phyloP scores from a whole-genome alignment of 2,797 vertebrate species.

The Sardinella longiceps region DNA sequence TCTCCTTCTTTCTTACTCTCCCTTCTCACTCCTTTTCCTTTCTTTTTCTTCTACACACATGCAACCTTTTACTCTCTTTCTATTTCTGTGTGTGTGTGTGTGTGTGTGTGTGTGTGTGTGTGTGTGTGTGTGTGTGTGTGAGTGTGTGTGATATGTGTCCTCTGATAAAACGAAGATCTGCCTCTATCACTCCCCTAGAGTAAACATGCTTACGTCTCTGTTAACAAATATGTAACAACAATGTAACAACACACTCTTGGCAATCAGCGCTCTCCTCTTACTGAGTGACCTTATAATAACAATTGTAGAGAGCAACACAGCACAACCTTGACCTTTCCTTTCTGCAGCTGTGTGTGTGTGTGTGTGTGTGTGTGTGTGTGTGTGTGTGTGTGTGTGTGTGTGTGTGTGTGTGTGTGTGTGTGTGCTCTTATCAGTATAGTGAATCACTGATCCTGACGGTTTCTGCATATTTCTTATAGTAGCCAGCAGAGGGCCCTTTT shows the following conservation, averaged over 20 bases:
- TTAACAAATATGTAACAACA: conserved; percentile 10
- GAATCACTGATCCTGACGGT: background rate
- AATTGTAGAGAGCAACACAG: too few relatives aligned
- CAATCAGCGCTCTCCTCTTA: background rate
- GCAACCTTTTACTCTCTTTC: background rate
- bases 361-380: conserved; percentile 41
- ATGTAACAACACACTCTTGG: background rate
- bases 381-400: conserved; percentile 31
- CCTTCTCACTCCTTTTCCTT: background rate
- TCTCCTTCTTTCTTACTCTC: background rate
- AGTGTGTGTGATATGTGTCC: too few relatives aligned
- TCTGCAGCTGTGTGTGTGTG: conserved; percentile 43
- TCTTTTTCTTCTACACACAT: too few relatives aligned
- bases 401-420: conserved; percentile 30
- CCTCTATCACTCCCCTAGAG: background rate
- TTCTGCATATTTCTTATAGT: background rate
- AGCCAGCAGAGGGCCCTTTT: conserved; percentile 14
- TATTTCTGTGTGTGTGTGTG: conserved; percentile 42
- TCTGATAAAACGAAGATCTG: background rate
- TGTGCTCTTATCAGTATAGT: conserved; percentile 21
- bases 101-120: conserved; percentile 23
- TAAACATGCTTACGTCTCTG: background rate
- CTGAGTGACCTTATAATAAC: background rate
- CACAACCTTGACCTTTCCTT: too few relatives aligned
- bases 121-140: conserved; percentile 40